Evolutionary conservation across 1,140 invertebrate genomes (phyloP).

Genomic region (Drosophila sturtevanti): DNA sequence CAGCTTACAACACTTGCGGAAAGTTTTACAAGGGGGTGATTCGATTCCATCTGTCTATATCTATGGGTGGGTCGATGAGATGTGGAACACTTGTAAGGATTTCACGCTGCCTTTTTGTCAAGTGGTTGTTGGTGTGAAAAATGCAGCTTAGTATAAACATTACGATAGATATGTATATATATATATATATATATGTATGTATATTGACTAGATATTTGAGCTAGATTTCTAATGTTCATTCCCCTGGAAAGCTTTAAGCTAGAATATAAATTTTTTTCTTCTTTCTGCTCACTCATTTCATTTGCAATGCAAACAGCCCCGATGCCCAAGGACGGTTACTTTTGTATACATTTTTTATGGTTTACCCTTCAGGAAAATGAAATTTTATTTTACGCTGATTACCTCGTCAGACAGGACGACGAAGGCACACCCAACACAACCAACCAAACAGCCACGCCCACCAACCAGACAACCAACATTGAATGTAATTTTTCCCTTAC

Average conservation of each 20-base stretch:
- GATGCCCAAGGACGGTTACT: slow-evolving; percentile 19
- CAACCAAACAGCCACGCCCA: slow-evolving; percentile 9
- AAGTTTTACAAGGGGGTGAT: slow-evolving; percentile 28
- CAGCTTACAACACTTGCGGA: slow-evolving; percentile 74
- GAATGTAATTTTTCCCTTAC: slow-evolving; percentile 69
- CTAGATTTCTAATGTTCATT: neutral
- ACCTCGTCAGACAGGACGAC: slow-evolving; percentile 60
- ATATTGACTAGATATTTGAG: slow-evolving; percentile 29
- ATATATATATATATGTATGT: slow-evolving; percentile 56
- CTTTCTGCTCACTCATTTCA: slow-evolving; percentile 30
- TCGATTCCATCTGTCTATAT: slow-evolving; percentile 24
- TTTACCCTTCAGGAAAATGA: slow-evolving; percentile 53
- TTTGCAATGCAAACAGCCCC: slow-evolving; percentile 45
- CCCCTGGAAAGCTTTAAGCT: slow-evolving; percentile 1
- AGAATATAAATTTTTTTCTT: neutral
- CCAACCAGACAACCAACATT: slow-evolving; percentile 42
- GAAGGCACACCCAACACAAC: slow-evolving; percentile 31
- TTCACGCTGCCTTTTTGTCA: slow-evolving; percentile 66
- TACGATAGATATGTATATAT: slow-evolving; percentile 65
- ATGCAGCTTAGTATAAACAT: slow-evolving; percentile 71
- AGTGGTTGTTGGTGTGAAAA: slow-evolving; percentile 43
- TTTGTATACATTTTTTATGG: slow-evolving; percentile 49
- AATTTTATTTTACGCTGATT: slow-evolving; percentile 75
- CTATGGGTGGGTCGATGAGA: neutral
- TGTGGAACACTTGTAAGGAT: slow-evolving; percentile 67